Conservation (phyloP, 2,113 vertebrate genomes). For the Spilogale gracilis region DNA sequence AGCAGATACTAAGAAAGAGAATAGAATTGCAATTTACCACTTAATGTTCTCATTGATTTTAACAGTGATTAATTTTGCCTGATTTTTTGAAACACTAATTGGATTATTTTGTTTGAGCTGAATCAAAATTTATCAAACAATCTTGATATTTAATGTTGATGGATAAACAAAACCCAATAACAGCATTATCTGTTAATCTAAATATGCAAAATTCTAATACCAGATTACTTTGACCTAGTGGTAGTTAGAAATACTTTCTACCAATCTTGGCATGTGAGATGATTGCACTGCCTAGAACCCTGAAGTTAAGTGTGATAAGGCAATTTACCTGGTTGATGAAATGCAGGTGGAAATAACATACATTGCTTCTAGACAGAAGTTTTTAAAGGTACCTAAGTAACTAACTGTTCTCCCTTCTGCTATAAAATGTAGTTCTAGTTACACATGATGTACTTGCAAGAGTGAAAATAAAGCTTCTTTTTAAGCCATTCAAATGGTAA, state of each 20-base stretch:
- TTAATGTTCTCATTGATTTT: conserved; percentile 15
- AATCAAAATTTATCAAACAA: not conserved
- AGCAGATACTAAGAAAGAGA: not conserved
- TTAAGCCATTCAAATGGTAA: not conserved
- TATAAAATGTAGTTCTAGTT: not conserved
- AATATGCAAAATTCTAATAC: not conserved
- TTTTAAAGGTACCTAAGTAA: not conserved
- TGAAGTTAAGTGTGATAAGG: not conserved
- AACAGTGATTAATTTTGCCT: not conserved
- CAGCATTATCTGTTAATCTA: not conserved
- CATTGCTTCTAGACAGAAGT: not conserved
- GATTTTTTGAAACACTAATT: conserved; percentile 11
- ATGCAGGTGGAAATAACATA: not conserved
- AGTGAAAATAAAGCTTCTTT: not conserved
- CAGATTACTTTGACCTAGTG: not conserved
- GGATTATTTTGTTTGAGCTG: not conserved
- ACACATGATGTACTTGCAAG: not conserved
- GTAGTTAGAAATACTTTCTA: not conserved
- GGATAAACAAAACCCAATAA: not conserved
- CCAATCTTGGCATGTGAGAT: not conserved
- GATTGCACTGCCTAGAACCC: not conserved
- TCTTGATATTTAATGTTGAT: not conserved
- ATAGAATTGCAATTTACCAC: not conserved
- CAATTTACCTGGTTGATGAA: not conserved
- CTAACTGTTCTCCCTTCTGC: not conserved